These are phyloP conservation scores for Cephalotes varians DNA, from an alignment of 2,888 invertebrate species.

Conservation along the genomic window DNA sequence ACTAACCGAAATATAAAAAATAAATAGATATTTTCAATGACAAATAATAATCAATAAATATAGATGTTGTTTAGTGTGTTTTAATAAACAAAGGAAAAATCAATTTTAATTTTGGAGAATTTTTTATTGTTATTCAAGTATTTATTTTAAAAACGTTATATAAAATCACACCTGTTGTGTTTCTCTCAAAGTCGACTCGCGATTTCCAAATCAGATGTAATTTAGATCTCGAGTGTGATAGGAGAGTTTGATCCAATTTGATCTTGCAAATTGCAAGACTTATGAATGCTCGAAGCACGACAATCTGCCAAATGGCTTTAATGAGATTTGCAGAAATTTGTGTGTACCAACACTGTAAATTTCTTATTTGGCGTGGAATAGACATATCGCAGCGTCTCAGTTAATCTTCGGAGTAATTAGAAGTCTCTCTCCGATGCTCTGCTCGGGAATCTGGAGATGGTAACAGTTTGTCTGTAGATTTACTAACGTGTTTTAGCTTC, in stretches of 20 bases:
- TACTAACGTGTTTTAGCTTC: conserved; percentile 39
- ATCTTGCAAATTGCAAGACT: conserved; percentile 40
- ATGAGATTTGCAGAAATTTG: conserved; percentile 50
- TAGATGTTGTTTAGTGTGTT: background rate
- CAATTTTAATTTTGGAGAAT: background rate
- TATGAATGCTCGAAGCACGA: conserved; percentile 39
- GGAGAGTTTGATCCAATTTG: conserved; percentile 38
- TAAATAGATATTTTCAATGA: background rate
- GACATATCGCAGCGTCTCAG: conserved; percentile 40
- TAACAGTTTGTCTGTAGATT: conserved; percentile 70
- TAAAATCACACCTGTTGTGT: conserved; percentile 26
- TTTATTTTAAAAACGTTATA: background rate
- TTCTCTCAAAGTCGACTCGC: background rate
- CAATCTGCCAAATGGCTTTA: conserved; percentile 48
- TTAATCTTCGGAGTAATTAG: conserved; percentile 35
- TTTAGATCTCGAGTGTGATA: conserved; percentile 39
- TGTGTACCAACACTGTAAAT: conserved; percentile 24
- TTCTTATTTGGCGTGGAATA: conserved; percentile 47
- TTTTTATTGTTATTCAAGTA: background rate
- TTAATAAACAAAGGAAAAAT: background rate
- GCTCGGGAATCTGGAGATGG: conserved; percentile 47
- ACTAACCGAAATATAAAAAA: background rate
- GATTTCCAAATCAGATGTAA: conserved; percentile 12
- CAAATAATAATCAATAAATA: background rate
- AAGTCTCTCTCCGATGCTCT: conserved; percentile 65